Conservation (phyloP, 2,113 vertebrate species). For the Patagioenas fasciata region DNA sequence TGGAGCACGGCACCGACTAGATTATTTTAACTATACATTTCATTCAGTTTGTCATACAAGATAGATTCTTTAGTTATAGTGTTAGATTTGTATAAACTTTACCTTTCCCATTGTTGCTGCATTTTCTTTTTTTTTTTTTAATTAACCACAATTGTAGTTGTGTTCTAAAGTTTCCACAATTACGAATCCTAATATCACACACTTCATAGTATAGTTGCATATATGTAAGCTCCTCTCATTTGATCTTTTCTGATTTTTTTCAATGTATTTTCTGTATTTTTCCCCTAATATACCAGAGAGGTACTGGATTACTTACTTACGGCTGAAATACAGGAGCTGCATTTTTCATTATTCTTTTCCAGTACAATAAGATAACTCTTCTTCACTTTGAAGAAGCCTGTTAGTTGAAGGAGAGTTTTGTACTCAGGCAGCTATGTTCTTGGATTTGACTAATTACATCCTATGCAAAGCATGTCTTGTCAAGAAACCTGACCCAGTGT, state of each 20-base stretch:
- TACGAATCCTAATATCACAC: background rate
- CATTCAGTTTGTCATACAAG: background rate
- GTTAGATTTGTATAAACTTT: background rate
- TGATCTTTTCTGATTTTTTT: background rate
- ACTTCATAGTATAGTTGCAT: background rate
- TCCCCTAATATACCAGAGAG: background rate
- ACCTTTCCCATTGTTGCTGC: background rate
- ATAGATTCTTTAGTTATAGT: background rate
- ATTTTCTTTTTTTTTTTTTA: background rate
- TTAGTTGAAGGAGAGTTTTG: background rate
- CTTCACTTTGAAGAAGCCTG: background rate
- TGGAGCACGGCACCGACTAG: background rate
- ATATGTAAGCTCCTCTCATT: background rate
- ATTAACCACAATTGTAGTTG: background rate
- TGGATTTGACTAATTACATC: background rate
- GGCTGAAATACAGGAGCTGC: background rate
- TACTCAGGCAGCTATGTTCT: background rate
- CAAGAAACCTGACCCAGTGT: background rate
- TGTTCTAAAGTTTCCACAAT: background rate
- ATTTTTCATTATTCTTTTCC: background rate
- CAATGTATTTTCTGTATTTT: background rate
- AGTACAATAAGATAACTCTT: background rate
- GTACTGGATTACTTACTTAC: background rate
- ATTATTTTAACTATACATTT: background rate
- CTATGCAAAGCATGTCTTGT: background rate